Evolutionary conservation across 2,797 vertebrate species (phyloP).

Genomic region (Ispidina picta): DNA sequence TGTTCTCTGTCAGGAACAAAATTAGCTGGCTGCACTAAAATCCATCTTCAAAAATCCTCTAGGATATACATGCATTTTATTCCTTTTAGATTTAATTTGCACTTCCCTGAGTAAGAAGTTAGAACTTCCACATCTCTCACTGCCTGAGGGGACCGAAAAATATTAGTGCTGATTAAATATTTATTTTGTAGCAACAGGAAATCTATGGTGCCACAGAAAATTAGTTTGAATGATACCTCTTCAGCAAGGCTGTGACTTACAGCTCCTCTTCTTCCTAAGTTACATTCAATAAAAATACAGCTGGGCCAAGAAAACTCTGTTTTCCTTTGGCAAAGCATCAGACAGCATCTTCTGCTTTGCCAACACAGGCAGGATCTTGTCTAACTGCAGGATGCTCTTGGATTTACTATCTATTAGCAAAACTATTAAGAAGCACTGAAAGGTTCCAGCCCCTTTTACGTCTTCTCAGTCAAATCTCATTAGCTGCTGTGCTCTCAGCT

Average conservation of each 20-base stretch:
- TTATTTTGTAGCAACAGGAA: constrained; percentile 43
- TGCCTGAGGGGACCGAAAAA: constrained; percentile 34
- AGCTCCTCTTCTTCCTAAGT: constrained; percentile 19
- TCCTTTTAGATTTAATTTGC: neutral
- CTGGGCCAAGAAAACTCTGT: constrained; percentile 28
- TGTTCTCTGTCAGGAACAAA: neutral
- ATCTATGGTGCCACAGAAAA: neutral
- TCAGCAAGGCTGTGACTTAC: neutral
- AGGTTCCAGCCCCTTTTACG: constrained; percentile 7
- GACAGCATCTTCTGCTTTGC: constrained; percentile 33
- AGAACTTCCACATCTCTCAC: neutral
- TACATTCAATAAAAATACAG: constrained; percentile 34
- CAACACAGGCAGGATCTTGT: constrained; percentile 57
- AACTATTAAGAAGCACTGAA: constrained; percentile 45
- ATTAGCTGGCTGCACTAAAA: neutral
- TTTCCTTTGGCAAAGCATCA: constrained; percentile 65
- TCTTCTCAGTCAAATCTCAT: constrained; percentile 3
- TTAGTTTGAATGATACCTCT: constrained; percentile 11
- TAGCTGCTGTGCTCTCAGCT: neutral
- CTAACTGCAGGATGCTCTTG: constrained; percentile 48
- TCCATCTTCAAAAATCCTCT: neutral
- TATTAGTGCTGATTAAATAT: neutral
- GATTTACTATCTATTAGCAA: constrained; percentile 30
- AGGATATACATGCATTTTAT: neutral
- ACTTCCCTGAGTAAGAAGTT: constrained; percentile 24